Evolutionary conservation across 2,797 vertebrate species (phyloP).

Genomic region (Scolopax bukidnonensis): DNA sequence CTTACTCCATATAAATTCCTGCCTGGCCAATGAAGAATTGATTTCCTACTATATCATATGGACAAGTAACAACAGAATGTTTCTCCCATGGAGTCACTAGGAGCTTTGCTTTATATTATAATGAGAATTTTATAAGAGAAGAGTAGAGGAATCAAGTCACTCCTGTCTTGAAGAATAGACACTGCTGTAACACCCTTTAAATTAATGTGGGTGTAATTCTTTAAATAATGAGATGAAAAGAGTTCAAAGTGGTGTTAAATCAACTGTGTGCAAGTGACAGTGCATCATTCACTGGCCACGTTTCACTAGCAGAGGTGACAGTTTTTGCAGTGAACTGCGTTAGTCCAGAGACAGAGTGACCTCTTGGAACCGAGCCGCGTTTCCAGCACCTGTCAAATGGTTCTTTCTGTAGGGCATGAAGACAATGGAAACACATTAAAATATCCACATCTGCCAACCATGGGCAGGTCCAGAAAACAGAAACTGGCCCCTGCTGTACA

Average conservation of each 20-base stretch:
- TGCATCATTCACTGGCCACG: background rate
- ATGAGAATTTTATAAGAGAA: background rate
- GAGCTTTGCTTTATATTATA: background rate
- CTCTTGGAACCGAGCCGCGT: background rate
- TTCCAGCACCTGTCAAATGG: slow-evolving; percentile 44
- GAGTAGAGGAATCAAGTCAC: background rate
- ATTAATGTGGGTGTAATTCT: background rate
- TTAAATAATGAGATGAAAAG: background rate
- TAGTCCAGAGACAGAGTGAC: background rate
- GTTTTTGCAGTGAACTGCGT: background rate
- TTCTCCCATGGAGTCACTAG: background rate
- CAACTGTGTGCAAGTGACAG: background rate
- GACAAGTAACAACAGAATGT: background rate
- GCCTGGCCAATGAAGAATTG: background rate
- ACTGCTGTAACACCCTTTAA: background rate
- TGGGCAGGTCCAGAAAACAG: background rate
- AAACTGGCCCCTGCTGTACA: background rate
- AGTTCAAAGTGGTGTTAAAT: background rate
- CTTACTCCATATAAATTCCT: background rate
- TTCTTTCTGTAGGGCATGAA: slow-evolving; percentile 17
- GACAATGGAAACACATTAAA: slow-evolving; percentile 27
- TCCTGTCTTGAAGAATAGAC: background rate
- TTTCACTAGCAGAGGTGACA: background rate
- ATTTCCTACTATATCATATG: background rate
- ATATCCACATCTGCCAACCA: background rate